Conservation (phyloP, 2,888 invertebrate species). For the Sylvicola cinctus region DNA sequence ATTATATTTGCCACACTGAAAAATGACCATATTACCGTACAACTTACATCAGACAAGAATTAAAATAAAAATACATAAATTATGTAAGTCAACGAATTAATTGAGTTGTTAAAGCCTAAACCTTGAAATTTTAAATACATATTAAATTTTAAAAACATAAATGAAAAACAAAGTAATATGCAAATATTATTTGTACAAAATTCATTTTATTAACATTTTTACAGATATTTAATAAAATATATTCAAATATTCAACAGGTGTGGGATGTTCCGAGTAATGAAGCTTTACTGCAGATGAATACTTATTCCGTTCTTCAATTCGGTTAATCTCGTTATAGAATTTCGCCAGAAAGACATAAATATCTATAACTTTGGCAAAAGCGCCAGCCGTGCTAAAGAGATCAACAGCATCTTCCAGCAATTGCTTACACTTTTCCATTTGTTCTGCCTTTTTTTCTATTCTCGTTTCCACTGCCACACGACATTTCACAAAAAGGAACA, state of each 20-base stretch:
- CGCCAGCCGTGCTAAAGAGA: slow-evolving; percentile 53
- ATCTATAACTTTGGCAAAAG: slow-evolving; percentile 53
- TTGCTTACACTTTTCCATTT: slow-evolving; percentile 23
- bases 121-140: too few species aligned
- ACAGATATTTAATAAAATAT: slow-evolving; percentile 12
- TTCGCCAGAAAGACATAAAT: slow-evolving; percentile 31
- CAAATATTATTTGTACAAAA: neutral
- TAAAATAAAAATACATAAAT: too few species aligned
- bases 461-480: slow-evolving; percentile 41
- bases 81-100: too few species aligned
- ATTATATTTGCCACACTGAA: too few species aligned
- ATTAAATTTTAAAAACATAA: too few species aligned
- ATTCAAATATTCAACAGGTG: slow-evolving; percentile 20
- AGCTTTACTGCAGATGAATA: slow-evolving; percentile 63
- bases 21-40: too few species aligned
- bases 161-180: neutral
- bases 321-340: slow-evolving; percentile 52
- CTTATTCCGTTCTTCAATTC: slow-evolving; percentile 51
- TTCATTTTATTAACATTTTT: neutral
- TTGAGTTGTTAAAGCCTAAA: too few species aligned
- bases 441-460: slow-evolving; percentile 27
- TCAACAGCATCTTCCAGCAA: slow-evolving; percentile 43
- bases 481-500: slow-evolving; percentile 59
- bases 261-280: slow-evolving; percentile 50
- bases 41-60: too few species aligned